Base-by-base conservation (phyloP, 2,888 invertebrate genomes). In the Hoplodrina ambigua region DNA sequence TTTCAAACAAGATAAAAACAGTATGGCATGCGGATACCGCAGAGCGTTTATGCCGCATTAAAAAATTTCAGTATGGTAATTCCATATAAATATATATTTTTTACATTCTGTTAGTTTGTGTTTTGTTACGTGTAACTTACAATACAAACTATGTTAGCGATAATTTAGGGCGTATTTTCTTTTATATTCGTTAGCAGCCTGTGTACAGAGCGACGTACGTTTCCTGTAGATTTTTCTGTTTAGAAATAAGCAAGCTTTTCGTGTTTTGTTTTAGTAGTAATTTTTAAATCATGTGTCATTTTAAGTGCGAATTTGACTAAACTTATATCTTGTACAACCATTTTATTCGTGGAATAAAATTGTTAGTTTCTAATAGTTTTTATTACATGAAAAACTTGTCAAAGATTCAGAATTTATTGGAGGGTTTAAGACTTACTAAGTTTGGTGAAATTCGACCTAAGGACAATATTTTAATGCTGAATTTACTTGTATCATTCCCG, bases 401-500 rank as follows among this genome's bases (percentile, higher is more conserved):
- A 37, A 7, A 37, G 7, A 37, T 37, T 37, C 8, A 37, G 8
- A 7, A 37, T 37, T 37, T 37, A 37, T 37, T 8, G 1, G 37
- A 7, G 37, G 37, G 8, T 37, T 25, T 37, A 8, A 37, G 37
- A 44, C 15, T 44, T 4, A 44, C 44, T 4, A 44, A 4, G 44
- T 44, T 44, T 44, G 15, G 13, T 44, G 44, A 44, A 44, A 15
- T 44, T 44, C 11, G 15, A 1, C 15, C 3, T 7, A 13, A 41
- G 41, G 55, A 50, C 1, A 13, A 33, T 57, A 33, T 74, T 50
- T 54, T 37, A 13, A 41, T 25, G 20, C 57, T 73, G 30, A 15
- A 19, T 59, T 55, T 33, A 50, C 75, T 75, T 57, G 53, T 60
- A 74, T 66, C 73, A 75, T 74, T 69, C 75, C 75, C 8, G 15